phyloP scores from a whole-genome alignment of 2,888 invertebrate genomes.

The Morinoia aosen region DNA sequence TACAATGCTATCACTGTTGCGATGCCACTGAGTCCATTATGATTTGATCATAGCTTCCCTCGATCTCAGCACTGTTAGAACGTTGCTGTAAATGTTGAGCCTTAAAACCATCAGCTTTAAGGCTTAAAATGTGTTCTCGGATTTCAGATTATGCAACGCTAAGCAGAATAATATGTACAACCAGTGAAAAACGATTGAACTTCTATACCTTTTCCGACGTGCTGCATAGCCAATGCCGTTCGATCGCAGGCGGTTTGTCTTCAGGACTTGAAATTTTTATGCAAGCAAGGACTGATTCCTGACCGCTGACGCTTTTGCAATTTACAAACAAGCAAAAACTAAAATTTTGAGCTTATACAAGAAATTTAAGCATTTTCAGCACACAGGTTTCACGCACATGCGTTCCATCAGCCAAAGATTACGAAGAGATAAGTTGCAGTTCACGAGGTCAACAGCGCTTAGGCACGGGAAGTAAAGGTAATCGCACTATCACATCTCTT shows the following conservation, averaged over 20 bases:
- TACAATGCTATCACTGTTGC: background rate
- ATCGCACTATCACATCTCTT: too few relatives aligned
- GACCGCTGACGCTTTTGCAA: background rate
- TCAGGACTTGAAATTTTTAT: background rate
- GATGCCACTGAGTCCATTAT: background rate
- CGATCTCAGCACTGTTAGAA: background rate
- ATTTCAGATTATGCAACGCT: too few relatives aligned
- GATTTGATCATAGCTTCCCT: background rate
- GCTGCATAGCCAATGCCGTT: background rate
- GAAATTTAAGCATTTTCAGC: too few relatives aligned
- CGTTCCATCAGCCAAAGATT: background rate
- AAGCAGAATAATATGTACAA: too few relatives aligned
- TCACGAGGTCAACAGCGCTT: background rate
- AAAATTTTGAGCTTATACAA: background rate
- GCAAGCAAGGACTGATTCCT: background rate
- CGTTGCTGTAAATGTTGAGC: too few relatives aligned
- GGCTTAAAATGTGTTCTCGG: too few relatives aligned
- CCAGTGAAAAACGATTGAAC: too few relatives aligned
- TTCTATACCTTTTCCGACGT: too few relatives aligned
- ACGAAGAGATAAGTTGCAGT: background rate
- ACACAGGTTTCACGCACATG: background rate
- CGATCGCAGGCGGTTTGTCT: background rate
- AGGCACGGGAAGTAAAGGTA: too few relatives aligned
- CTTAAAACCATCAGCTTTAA: too few relatives aligned
- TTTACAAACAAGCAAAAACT: background rate